Percentiles rank a stretch among this genome's conserved stretches.
phyloP scores from a whole-genome alignment of 2,888 invertebrate species.

The Oligia strigilis region DNA sequence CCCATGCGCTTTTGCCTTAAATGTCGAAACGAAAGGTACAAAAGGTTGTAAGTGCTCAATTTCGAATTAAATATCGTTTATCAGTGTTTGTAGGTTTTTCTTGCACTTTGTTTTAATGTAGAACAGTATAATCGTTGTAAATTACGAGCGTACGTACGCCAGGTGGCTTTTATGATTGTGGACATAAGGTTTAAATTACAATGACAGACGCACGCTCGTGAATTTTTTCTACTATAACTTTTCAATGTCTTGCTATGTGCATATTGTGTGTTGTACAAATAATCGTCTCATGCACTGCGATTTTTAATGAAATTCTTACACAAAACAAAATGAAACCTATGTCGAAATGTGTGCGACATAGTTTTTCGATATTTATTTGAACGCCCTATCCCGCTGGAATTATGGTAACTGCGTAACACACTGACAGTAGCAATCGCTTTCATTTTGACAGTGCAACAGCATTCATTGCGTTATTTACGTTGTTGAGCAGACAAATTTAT shows the following conservation, averaged over 20 bases:
- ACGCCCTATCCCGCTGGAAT: not conserved
- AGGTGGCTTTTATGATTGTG: not conserved
- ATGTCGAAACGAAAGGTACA: constrained; percentile 20
- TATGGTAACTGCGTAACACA: not conserved
- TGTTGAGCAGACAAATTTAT: no score
- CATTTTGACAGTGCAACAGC: not conserved
- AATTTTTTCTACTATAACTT: not conserved
- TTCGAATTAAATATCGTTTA: constrained; percentile 15
- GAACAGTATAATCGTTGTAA: constrained; percentile 1
- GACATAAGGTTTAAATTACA: constrained; percentile 8
- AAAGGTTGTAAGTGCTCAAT: constrained; percentile 49
- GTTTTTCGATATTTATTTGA: not conserved
- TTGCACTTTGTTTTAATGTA: constrained; percentile 19
- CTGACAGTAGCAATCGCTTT: not conserved
- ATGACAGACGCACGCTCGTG: not conserved
- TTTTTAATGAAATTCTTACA: not conserved
- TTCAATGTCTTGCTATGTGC: not conserved
- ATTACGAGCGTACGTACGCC: not conserved
- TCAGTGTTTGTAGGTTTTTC: constrained; percentile 25
- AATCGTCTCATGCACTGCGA: not conserved
- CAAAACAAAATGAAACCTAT: not conserved
- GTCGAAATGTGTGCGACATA: not conserved
- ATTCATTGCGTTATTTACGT: not conserved
- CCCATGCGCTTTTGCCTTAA: not conserved
- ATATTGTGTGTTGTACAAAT: constrained; percentile 21